phyloP scores from a whole-genome alignment of 2,113 vertebrate species.

The Xyliphius kryptos region DNA sequence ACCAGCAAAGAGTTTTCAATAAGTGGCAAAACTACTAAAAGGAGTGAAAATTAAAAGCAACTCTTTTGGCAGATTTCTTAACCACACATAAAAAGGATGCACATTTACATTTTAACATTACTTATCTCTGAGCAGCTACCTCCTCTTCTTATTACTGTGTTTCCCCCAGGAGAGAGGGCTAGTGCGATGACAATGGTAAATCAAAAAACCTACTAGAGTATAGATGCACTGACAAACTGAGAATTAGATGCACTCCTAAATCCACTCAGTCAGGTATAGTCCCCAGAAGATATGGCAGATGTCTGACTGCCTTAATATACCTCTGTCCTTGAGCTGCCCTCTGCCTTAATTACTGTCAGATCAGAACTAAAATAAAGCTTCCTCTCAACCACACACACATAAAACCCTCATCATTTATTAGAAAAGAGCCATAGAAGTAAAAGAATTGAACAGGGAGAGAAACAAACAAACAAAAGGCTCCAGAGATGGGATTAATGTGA shows the following conservation, averaged over 20 bases:
- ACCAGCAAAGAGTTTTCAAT: no score
- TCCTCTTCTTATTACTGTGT: not conserved
- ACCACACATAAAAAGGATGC: not conserved
- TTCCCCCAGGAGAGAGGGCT: not conserved
- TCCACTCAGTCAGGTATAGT: not conserved
- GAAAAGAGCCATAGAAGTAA: not conserved
- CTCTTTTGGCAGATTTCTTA: no score
- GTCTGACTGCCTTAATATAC: slow-evolving; percentile 22
- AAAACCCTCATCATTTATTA: not conserved
- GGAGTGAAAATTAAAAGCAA: no score
- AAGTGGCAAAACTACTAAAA: no score
- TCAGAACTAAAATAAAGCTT: slow-evolving; percentile 28
- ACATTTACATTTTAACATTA: slow-evolving; percentile 14
- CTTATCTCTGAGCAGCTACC: slow-evolving; percentile 3
- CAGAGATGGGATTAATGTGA: not conserved
- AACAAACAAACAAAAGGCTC: slow-evolving; percentile 16
- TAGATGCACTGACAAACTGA: not conserved
- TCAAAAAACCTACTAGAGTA: not conserved
- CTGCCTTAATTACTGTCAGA: slow-evolving; percentile 32
- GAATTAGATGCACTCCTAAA: not conserved
- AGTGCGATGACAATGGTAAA: not conserved
- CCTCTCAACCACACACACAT: not conserved
- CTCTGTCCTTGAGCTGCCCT: slow-evolving; percentile 19
- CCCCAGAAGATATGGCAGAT: slow-evolving; percentile 19
- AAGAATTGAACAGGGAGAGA: not conserved